Evolutionary conservation across 2,888 invertebrate genomes (phyloP).

Genomic region (Magallana nippona): DNA sequence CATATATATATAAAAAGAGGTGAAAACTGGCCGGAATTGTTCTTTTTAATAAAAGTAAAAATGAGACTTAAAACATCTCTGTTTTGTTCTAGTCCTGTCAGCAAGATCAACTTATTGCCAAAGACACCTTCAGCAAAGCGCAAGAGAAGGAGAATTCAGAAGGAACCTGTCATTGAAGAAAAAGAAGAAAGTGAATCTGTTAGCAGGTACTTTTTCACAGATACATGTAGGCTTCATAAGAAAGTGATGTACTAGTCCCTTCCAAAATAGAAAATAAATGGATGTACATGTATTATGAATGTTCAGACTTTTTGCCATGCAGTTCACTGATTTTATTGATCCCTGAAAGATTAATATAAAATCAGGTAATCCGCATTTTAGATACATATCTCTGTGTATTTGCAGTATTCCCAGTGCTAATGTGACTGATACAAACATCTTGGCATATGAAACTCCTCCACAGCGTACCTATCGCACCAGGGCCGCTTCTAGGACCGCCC

Average conservation of each 20-base stretch:
- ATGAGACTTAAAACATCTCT: neutral
- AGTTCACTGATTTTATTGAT: no score
- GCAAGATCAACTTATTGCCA: constrained; percentile 53
- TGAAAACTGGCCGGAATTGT: no score
- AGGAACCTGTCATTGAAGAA: constrained; percentile 26
- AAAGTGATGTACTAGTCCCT: no score
- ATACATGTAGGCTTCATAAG: no score
- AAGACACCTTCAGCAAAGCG: constrained; percentile 66
- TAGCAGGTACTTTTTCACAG: neutral
- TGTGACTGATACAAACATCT: neutral
- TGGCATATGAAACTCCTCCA: constrained; percentile 35
- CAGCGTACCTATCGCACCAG: constrained; percentile 46
- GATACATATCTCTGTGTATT: neutral
- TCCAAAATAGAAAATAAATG: no score
- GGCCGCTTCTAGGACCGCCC: constrained; percentile 52
- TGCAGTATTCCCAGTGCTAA: neutral
- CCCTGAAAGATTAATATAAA: no score
- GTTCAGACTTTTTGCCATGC: no score
- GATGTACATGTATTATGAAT: no score
- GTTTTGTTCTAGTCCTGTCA: neutral
- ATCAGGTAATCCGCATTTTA: neutral
- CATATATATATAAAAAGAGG: no score
- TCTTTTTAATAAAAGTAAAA: no score
- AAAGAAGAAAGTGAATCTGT: constrained; percentile 11
- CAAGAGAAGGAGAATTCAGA: constrained; percentile 36